phyloP scores from a whole-genome alignment of 2,797 vertebrate genomes.

The Alfaro cultratus region DNA sequence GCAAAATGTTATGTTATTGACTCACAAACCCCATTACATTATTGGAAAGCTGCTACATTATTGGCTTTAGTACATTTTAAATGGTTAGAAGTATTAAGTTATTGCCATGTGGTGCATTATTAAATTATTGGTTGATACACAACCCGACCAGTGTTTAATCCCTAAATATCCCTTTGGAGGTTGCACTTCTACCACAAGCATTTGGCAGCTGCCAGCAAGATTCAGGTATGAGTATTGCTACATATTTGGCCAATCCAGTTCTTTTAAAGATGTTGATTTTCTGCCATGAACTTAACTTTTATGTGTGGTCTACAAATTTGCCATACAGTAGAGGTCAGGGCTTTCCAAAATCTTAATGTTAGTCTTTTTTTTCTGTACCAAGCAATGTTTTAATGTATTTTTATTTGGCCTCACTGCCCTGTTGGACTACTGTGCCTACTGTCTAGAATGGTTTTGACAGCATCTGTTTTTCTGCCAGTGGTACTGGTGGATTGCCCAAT shows the following conservation, averaged over 20 bases:
- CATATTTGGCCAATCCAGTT: neutral
- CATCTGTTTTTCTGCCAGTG: conserved; percentile 1
- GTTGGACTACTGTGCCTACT: neutral
- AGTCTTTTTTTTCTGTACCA: neutral
- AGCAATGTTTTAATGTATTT: neutral
- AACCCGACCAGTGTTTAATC: neutral
- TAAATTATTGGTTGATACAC: neutral
- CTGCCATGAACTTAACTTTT: neutral
- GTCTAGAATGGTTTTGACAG: neutral
- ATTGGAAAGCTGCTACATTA: neutral
- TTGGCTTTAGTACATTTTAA: neutral
- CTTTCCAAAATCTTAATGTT: neutral
- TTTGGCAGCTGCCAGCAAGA: neutral
- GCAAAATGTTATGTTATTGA: neutral
- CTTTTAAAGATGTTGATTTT: neutral
- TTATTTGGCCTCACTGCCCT: neutral
- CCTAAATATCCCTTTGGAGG: neutral
- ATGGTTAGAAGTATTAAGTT: neutral
- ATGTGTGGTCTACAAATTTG: neutral
- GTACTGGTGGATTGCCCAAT: neutral
- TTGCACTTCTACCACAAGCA: neutral
- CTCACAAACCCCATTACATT: neutral
- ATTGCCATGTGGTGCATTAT: neutral
- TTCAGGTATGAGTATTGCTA: neutral
- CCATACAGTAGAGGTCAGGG: neutral